Percentiles rank a stretch among this genome's conserved stretches.
Evolutionary conservation across 2,113 vertebrate species (phyloP).

Genomic region (Tenrec ecaudatus): DNA sequence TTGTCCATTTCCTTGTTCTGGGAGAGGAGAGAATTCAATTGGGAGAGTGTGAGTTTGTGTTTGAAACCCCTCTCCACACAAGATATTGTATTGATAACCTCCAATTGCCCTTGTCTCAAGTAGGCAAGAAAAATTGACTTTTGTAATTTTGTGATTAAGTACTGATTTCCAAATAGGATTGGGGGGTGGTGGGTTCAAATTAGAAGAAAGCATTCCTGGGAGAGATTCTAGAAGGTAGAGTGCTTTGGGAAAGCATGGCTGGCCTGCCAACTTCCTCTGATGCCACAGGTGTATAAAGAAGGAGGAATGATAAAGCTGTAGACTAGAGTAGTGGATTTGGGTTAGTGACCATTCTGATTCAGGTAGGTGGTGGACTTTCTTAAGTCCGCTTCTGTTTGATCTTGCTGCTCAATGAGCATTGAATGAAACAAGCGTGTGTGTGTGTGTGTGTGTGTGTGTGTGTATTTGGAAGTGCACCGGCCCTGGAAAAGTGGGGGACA

Average conservation of each 20-base stretch:
- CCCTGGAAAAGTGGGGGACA: slow-evolving; percentile 10
- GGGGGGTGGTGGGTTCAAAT: slow-evolving; percentile 18
- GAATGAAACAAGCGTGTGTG: slow-evolving; percentile 38
- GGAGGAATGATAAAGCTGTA: slow-evolving; percentile 5
- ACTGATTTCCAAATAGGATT: slow-evolving; percentile 31
- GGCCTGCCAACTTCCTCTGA: neutral
- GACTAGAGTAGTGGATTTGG: neutral
- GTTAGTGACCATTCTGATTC: neutral
- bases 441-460: slow-evolving; percentile 28
- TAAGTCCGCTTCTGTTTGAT: slow-evolving; percentile 55
- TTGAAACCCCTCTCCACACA: neutral
- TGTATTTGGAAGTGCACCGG: slow-evolving; percentile 35
- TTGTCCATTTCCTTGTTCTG: slow-evolving; percentile 25
- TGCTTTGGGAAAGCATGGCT: neutral
- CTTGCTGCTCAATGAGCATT: slow-evolving; percentile 50
- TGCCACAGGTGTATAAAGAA: slow-evolving; percentile 4
- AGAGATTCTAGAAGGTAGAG: slow-evolving; percentile 37
- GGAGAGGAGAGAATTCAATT: neutral
- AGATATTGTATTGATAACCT: slow-evolving; percentile 2
- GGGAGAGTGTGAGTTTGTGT: neutral
- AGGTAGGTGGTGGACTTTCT: neutral
- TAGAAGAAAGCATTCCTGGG: slow-evolving; percentile 43
- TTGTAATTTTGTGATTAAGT: slow-evolving; percentile 17
- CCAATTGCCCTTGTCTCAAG: slow-evolving; percentile 20
- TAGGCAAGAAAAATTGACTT: slow-evolving; percentile 13